Base-by-base conservation (phyloP, 2,113 vertebrate genomes). In the Solea solea region DNA sequence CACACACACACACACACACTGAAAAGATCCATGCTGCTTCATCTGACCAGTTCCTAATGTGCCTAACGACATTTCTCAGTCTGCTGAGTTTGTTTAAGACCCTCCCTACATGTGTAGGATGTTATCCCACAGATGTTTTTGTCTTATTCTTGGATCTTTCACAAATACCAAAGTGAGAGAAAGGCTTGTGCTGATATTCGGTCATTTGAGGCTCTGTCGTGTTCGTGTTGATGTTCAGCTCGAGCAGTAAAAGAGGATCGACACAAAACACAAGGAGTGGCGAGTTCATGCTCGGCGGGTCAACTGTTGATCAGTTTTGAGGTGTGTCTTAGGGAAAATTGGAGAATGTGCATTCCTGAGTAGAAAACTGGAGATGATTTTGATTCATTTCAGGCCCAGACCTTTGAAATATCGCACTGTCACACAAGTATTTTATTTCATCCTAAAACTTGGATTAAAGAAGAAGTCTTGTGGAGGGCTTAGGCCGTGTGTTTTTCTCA, bases 21-120 rank as follows among this genome's bases (percentile, higher is more conserved):
- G 41, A 59, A 73, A 71, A 65, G 59, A 78, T 60, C 49, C 71
- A 67, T 1, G 2, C 68, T 57, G 80, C 56, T 77, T 15, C 76
- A 73, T 84, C 58, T 82, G 87, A 39, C 53, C 66, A 69, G 11
- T 61, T 83, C 66, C 49, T 74, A 62, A 75, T 74, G 70, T 54
- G 61, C 13, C 65, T 57, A 28, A 61, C 44, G 6, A 45, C 54
- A 64, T 53, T 55, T 66, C 16, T 28, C 9, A 50, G 69, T 69
- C 52, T 48, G 51, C 41, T 2, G 54, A 51, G 70, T 45, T 1
- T 16, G 57, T 62, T 69, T 50, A 21, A 15, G 27, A 69, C 13
- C 69, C 49, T 61, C 63, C 76, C 44, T 25, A 71, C 48, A 76
- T 75, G 55, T 76, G 74, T 53, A 46, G 58, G 10, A 39, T 72